Conservation (phyloP, 2,888 invertebrate genomes). For the Apocheima hispidaria region DNA sequence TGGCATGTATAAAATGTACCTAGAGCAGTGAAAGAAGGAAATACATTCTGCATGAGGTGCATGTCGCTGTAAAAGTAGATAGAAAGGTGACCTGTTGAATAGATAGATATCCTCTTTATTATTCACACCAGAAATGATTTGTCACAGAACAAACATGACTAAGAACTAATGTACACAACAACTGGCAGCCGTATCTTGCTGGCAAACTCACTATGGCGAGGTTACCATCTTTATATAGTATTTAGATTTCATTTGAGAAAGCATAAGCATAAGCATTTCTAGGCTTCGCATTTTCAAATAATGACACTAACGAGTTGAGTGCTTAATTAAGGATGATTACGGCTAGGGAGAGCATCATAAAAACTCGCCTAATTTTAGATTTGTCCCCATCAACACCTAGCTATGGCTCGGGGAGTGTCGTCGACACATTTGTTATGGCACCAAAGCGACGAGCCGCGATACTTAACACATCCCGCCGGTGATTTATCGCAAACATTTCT, state of each 20-base stretch:
- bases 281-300: not conserved
- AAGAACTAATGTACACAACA: no score
- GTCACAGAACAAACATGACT: no score
- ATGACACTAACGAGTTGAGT: slow-evolving; percentile 23
- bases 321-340: slow-evolving; percentile 17
- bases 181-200: no score
- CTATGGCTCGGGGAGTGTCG: slow-evolving; percentile 68
- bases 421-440: slow-evolving; percentile 76
- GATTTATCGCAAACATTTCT: slow-evolving; percentile 67
- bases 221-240: no score
- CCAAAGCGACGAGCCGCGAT: slow-evolving; percentile 57
- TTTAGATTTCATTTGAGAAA: not conserved
- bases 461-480: slow-evolving; percentile 69
- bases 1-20: not conserved
- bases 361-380: slow-evolving; percentile 61
- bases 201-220: no score
- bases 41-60: not conserved
- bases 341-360: slow-evolving; percentile 41
- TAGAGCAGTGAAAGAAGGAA: not conserved
- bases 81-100: not conserved
- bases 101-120: no score
- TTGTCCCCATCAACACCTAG: slow-evolving; percentile 59
- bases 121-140: no score
- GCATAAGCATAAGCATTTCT: not conserved
- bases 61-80: not conserved